Percentiles rank a stretch among this genome's conserved stretches.
Evolutionary conservation across 2,797 vertebrate species (phyloP).

Genomic region (Anabas testudineus): DNA sequence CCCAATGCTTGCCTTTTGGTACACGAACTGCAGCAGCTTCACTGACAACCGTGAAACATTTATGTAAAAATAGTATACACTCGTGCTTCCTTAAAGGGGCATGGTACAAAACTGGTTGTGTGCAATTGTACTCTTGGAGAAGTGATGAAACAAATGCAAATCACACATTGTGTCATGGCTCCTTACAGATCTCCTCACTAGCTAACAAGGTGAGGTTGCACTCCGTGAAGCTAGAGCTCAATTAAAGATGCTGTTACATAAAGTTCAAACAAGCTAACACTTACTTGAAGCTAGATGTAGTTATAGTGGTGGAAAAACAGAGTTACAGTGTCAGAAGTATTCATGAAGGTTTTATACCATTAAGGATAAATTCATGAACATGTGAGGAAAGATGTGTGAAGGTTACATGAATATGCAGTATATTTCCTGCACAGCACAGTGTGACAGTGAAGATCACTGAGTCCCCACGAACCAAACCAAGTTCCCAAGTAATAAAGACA

Average conservation of each 20-base stretch:
- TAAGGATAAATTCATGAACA: background rate
- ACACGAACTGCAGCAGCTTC: background rate
- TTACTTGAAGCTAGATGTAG: background rate
- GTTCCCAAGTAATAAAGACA: too few relatives aligned
- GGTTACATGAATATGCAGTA: background rate
- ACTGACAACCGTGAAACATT: background rate
- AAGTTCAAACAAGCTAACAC: conserved; percentile 5
- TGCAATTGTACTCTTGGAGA: background rate
- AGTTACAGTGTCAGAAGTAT: background rate
- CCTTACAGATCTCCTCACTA: background rate
- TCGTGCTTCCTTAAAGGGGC: background rate
- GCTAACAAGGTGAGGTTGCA: conserved; percentile 28
- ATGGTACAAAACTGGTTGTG: background rate
- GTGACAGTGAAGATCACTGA: background rate
- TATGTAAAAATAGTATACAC: background rate
- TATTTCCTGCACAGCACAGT: background rate
- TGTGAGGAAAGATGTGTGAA: background rate
- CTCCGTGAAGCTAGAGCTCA: conserved; percentile 15
- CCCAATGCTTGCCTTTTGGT: conserved; percentile 20
- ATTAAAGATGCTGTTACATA: conserved; percentile 26
- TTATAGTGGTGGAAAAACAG: background rate
- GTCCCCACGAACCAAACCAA: background rate
- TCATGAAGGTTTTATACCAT: background rate
- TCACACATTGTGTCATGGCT: conserved; percentile 9
- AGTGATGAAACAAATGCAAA: conserved; percentile 26